phyloP scores from a whole-genome alignment of 2,797 vertebrate species.

The Cryptoprocta ferox region DNA sequence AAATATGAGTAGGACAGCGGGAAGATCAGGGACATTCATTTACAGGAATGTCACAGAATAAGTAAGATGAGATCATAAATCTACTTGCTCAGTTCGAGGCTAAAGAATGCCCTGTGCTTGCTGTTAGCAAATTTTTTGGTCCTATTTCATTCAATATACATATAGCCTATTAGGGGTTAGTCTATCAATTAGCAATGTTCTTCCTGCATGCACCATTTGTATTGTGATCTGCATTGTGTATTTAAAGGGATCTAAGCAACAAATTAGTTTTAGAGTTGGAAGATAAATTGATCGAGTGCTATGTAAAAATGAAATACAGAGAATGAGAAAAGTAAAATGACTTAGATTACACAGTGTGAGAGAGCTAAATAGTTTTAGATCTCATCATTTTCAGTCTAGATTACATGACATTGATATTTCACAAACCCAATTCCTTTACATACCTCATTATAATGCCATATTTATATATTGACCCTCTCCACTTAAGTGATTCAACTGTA shows the following conservation, averaged over 20 bases:
- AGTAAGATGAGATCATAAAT: not conserved
- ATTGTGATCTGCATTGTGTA: not conserved
- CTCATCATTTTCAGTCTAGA: not conserved
- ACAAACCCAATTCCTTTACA: not conserved
- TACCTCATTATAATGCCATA: not conserved
- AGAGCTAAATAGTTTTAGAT: not conserved
- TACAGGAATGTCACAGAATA: not conserved
- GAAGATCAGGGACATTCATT: not conserved
- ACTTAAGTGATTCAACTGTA: not conserved
- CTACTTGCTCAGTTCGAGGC: not conserved
- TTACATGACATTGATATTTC: not conserved
- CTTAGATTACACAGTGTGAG: not conserved
- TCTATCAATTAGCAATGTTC: not conserved
- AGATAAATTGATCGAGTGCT: not conserved
- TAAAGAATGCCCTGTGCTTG: not conserved
- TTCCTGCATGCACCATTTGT: not conserved
- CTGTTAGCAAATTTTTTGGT: not conserved
- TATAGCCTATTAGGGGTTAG: not conserved
- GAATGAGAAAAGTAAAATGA: not conserved
- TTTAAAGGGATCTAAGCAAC: not conserved
- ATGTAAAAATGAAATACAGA: not conserved
- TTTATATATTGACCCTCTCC: not conserved
- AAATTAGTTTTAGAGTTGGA: not conserved
- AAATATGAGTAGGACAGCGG: not conserved
- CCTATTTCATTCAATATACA: not conserved